A percentile compares a stretch with the other conserved stretches of the same genome.
Evolutionary conservation across 2,797 vertebrate species (phyloP).

Genomic region (Lacerta viridis): DNA sequence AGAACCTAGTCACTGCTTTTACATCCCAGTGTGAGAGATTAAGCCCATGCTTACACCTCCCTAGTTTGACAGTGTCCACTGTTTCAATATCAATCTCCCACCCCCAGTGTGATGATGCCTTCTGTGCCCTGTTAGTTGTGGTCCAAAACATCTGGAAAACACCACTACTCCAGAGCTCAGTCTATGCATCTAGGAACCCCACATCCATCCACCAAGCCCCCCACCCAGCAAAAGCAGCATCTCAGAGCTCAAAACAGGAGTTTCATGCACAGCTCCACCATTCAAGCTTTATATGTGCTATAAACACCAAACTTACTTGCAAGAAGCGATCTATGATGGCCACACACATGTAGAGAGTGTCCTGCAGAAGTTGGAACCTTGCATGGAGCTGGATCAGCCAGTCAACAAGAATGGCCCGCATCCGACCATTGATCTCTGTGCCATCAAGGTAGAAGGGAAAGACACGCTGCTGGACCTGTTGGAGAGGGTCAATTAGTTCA

Average conservation of each 20-base stretch:
- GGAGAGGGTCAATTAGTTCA: neutral
- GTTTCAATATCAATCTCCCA: no score
- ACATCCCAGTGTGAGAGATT: no score
- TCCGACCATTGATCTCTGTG: constrained; percentile 86
- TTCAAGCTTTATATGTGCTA: no score
- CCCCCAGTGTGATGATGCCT: no score
- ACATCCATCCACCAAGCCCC: no score
- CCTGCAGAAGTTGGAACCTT: constrained; percentile 92
- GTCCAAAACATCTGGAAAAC: no score
- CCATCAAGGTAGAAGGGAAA: constrained; percentile 86
- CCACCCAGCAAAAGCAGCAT: no score
- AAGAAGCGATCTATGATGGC: constrained; percentile 93
- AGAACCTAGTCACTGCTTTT: no score
- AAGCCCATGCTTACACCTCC: no score
- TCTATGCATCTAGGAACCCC: neutral
- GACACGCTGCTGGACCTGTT: constrained; percentile 86
- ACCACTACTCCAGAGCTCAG: neutral
- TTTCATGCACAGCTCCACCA: neutral
- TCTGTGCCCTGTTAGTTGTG: no score
- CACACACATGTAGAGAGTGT: constrained; percentile 93
- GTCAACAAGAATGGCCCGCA: constrained; percentile 92
- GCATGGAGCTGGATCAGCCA: constrained; percentile 97
- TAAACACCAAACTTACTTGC: constrained; percentile 81
- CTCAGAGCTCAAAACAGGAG: neutral
- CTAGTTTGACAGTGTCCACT: no score